Percentiles rank a stretch among this genome's conserved stretches.
phyloP scores from a whole-genome alignment of 2,888 invertebrate species.

The Acanthosoma haemorrhoidale region DNA sequence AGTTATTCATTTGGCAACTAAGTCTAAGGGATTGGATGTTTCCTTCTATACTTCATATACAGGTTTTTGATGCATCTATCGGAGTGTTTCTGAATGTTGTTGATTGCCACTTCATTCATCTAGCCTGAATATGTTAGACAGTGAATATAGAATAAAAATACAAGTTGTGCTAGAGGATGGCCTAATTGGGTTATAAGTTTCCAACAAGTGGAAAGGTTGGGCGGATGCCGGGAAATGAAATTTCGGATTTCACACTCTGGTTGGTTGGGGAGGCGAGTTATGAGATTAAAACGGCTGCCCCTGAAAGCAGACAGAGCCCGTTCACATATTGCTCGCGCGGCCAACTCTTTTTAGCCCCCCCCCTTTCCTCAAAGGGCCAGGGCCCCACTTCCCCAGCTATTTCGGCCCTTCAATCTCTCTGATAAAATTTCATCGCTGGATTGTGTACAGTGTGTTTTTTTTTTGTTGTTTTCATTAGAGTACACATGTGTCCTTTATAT shows the following conservation, averaged over 20 bases:
- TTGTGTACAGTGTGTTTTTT: too few relatives aligned
- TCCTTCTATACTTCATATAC: too few relatives aligned
- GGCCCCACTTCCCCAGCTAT: neutral
- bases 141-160: constrained; percentile 3
- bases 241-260: constrained; percentile 25
- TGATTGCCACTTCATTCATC: too few relatives aligned
- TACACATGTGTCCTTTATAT: too few relatives aligned
- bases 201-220: constrained; percentile 25
- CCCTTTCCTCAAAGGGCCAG: neutral
- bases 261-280: constrained; percentile 16
- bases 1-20: too few relatives aligned
- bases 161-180: neutral
- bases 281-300: constrained; percentile 21
- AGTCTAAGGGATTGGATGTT: too few relatives aligned
- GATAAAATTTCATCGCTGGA: too few relatives aligned
- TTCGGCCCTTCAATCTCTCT: too few relatives aligned
- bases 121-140: too few relatives aligned
- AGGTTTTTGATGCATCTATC: too few relatives aligned
- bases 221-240: constrained; percentile 15
- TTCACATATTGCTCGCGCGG: constrained; percentile 4
- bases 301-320: constrained; percentile 1
- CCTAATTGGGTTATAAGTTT: constrained; percentile 24
- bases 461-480: too few relatives aligned
- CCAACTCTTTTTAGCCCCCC: constrained; percentile 11
- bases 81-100: too few relatives aligned